These are phyloP conservation scores for Operophtera brumata DNA, from an alignment of 2,888 invertebrate genomes.

Conservation along the genomic window DNA sequence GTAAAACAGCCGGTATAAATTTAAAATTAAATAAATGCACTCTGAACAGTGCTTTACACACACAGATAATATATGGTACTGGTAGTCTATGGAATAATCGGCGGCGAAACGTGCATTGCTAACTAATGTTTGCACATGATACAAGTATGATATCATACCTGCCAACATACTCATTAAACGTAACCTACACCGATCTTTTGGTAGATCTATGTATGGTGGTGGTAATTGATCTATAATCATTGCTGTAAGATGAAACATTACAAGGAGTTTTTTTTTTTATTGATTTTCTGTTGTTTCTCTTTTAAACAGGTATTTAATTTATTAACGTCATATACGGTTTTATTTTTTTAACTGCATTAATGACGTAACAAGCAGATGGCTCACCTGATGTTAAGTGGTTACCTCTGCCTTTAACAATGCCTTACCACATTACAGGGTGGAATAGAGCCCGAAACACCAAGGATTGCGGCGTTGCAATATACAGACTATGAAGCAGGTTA, in stretches of 20 bases:
- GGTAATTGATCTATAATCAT: conserved; percentile 10
- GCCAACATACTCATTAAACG: background rate
- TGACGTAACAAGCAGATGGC: too few relatives aligned
- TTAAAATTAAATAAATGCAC: background rate
- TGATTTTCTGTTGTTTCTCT: too few relatives aligned
- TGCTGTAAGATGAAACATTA: background rate
- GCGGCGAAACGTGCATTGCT: conserved; percentile 2
- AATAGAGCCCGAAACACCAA: too few relatives aligned
- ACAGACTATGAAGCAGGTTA: too few relatives aligned
- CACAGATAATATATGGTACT: background rate
- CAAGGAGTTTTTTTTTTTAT: background rate
- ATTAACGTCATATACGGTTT: too few relatives aligned
- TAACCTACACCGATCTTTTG: background rate
- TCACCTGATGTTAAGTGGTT: too few relatives aligned
- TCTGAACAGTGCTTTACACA: too few relatives aligned
- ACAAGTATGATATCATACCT: conserved; percentile 18
- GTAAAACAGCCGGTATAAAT: background rate
- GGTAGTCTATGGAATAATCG: conserved; percentile 1
- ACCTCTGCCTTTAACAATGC: too few relatives aligned
- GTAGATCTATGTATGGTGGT: background rate
- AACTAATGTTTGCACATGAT: conserved; percentile 4
- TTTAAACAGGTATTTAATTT: too few relatives aligned
- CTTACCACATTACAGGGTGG: too few relatives aligned
- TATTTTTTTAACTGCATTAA: too few relatives aligned
- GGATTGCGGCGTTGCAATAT: too few relatives aligned